Evolutionary conservation across 2,113 vertebrate species (phyloP).

Genomic region (Zapus hudsonius): DNA sequence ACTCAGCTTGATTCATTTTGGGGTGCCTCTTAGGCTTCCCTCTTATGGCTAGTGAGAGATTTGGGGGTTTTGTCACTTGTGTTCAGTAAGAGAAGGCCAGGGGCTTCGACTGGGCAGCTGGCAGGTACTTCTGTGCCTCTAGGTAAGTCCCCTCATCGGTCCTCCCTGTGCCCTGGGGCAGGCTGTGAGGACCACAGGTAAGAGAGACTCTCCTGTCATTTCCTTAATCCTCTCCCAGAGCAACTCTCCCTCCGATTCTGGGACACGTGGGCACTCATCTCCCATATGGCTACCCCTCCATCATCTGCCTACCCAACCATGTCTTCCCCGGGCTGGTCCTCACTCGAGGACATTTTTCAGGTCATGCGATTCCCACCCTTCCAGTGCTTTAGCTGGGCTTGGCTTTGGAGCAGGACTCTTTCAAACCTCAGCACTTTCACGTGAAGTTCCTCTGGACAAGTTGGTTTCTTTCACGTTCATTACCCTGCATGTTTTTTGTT

Average conservation of each 20-base stretch:
- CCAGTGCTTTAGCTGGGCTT: not conserved
- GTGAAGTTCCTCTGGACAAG: not conserved
- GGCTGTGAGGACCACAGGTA: not conserved
- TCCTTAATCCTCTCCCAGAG: rapidly evolving
- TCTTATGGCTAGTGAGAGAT: not conserved
- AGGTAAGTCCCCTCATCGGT: not conserved
- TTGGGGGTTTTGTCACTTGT: not conserved
- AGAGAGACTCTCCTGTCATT: not conserved
- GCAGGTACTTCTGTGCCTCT: not conserved
- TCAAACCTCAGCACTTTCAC: not conserved
- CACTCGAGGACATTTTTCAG: not conserved
- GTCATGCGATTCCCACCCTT: not conserved
- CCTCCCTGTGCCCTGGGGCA: rapidly evolving
- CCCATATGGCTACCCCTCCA: rapidly evolving
- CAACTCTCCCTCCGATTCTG: not conserved
- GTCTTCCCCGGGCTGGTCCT: rapidly evolving
- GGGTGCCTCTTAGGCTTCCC: too few species aligned
- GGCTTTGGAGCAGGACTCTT: not conserved
- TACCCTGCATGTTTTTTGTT: not conserved
- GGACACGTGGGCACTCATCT: not conserved
- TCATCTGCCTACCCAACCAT: not conserved
- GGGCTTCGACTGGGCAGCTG: not conserved
- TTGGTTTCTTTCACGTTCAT: not conserved
- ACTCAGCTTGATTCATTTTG: not conserved
- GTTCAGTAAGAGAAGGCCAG: not conserved